Evolutionary conservation across 2,888 invertebrate species (phyloP).

Genomic region (Aelia acuminata): DNA sequence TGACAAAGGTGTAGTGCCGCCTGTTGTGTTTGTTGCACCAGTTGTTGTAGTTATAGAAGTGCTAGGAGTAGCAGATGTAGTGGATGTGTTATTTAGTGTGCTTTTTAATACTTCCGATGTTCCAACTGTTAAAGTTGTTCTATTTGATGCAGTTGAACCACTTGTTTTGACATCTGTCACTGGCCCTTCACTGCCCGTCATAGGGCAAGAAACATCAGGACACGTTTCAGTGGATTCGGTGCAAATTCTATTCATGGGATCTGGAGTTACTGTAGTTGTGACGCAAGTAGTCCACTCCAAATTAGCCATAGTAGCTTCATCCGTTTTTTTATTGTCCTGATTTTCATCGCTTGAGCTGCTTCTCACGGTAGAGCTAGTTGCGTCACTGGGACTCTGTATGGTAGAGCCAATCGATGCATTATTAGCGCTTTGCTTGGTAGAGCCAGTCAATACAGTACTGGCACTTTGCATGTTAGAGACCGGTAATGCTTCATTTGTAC

Average conservation of each 20-base stretch:
- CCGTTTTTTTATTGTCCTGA: background rate
- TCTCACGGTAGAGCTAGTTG: background rate
- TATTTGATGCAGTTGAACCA: background rate
- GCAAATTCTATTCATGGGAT: background rate
- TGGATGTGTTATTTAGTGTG: background rate
- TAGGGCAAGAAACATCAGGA: background rate
- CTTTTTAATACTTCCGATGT: background rate
- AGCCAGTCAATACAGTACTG: background rate
- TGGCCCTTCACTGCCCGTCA: background rate
- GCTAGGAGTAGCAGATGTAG: background rate
- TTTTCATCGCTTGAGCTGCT: background rate
- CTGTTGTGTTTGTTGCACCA: too few species aligned
- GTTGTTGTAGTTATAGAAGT: too few species aligned
- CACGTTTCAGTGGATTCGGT: background rate
- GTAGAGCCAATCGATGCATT: background rate
- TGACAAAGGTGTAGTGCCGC: background rate
- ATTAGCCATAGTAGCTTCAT: background rate
- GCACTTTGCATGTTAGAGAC: background rate
- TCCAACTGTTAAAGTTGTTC: background rate
- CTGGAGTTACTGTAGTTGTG: too few species aligned
- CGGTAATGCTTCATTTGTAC: too few species aligned
- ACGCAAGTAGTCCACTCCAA: background rate
- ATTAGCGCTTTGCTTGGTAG: background rate
- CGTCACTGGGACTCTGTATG: background rate
- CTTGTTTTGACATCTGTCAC: background rate